These are phyloP conservation scores for Semnopithecus entellus DNA, from an alignment of 2,113 vertebrate species.

Conservation along the genomic window DNA sequence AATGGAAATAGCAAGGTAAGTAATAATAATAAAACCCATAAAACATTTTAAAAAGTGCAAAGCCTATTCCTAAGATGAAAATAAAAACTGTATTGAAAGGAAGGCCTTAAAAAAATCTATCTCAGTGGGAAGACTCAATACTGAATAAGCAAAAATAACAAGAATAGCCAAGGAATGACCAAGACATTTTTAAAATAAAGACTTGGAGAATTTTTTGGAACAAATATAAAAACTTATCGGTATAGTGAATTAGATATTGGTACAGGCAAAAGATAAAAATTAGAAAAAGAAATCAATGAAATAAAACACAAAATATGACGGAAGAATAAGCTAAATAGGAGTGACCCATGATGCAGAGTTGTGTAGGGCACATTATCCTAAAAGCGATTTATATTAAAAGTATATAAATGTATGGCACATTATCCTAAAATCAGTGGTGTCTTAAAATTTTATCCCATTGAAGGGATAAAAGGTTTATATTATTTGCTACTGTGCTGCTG, in stretches of 20 bases:
- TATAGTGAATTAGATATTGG: not conserved
- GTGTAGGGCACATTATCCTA: not conserved
- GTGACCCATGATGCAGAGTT: not conserved
- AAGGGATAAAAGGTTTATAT: not conserved
- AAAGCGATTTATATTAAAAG: not conserved
- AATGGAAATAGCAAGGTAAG: not conserved
- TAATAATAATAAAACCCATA: not conserved
- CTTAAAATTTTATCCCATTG: not conserved
- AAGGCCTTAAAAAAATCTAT: not conserved
- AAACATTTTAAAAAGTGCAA: not conserved
- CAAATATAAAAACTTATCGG: not conserved
- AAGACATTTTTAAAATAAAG: not conserved
- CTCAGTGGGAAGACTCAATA: not conserved
- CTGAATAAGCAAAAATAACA: slow-evolving; percentile 1
- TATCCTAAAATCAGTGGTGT: not conserved
- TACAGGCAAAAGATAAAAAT: not conserved
- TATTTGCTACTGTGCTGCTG: not conserved
- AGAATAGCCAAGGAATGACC: not conserved
- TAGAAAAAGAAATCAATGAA: not conserved
- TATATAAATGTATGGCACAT: too few relatives aligned
- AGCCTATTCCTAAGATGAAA: not conserved
- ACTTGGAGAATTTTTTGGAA: not conserved
- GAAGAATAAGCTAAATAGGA: not conserved
- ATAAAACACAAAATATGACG: not conserved
- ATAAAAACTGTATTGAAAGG: not conserved